These are phyloP conservation scores for Bhutanitis thaidina DNA, from an alignment of 2,888 invertebrate species.

Conservation along the genomic window DNA sequence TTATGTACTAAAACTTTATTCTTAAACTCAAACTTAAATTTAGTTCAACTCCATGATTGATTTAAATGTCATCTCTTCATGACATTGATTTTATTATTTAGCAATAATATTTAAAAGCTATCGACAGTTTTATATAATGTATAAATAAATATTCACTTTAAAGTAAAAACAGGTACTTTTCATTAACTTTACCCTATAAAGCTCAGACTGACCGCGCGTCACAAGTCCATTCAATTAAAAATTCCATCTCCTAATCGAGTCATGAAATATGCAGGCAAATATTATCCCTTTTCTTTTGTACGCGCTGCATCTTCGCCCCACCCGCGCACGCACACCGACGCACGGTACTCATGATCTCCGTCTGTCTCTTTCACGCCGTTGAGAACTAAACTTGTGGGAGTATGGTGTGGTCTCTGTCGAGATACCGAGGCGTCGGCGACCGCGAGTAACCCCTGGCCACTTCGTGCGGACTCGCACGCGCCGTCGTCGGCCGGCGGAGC, in stretches of 20 bases:
- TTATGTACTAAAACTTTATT: too few relatives aligned
- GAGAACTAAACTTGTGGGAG: conserved; percentile 38
- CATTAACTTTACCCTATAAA: conserved; percentile 13
- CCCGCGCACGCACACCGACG: conserved; percentile 79
- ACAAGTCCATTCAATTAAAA: conserved; percentile 75
- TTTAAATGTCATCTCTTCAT: too few relatives aligned
- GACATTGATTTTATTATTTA: too few relatives aligned
- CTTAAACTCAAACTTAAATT: too few relatives aligned
- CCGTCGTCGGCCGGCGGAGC: conserved; percentile 72
- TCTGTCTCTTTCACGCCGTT: conserved; percentile 54
- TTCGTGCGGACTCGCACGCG: conserved; percentile 77
- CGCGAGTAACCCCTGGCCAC: conserved; percentile 80
- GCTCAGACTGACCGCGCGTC: conserved; percentile 60
- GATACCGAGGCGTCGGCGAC: conserved; percentile 71
- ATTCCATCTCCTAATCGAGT: conserved; percentile 80
- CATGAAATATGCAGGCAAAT: conserved; percentile 80
- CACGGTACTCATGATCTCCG: conserved; percentile 68
- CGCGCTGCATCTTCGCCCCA: conserved; percentile 78
- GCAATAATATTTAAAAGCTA: too few relatives aligned
- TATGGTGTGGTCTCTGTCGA: conserved; percentile 60
- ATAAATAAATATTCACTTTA: background rate
- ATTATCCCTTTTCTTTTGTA: conserved; percentile 80
- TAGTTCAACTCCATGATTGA: too few relatives aligned
- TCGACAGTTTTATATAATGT: too few relatives aligned
- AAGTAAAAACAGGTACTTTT: background rate